Base-by-base conservation (phyloP, 2,797 vertebrate genomes). In the Parauchenoglanis punctatus region DNA sequence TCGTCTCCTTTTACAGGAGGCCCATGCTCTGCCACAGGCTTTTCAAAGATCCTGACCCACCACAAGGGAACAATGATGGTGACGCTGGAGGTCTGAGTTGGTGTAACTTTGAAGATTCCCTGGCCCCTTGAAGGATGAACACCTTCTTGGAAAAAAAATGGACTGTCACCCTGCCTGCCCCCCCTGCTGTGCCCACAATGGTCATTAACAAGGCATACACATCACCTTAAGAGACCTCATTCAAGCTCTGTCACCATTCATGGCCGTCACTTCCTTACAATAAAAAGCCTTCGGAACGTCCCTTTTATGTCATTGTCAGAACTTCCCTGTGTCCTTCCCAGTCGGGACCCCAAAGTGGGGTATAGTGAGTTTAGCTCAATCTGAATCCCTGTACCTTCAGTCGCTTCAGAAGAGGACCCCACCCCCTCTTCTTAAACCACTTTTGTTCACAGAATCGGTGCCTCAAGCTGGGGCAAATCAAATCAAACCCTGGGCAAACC, bases 291-390 rank as follows among this genome's bases (percentile, higher is more conserved):
- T 97, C 95, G 93, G 94, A 95, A 94, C 93, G 87, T 96, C 92
- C 92, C 95, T 97, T 97, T 98, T 94, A 97, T 97, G 95, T 95
- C 91, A 96, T 97, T 97, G 95, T 97, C 95, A 91, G 92, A 89
- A 93, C 91, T 91, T 94, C 93, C 95, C 95, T 94, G 93, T 92
- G 93, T 92, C 87, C 93, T 96, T 95, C 93, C 94, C 94, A 95
- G 94, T 94, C 93, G 91, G 94, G 93, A 92, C 92, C 93, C 94
- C 91, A 93, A 95, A 96, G 93, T 95, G 93, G 95, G 93, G 94
- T 94, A 76, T 78, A 61, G 75, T 63, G 73, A 63, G 25, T 75
- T 94, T 94, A 94, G 94, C 91, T 92, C 92, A 88, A 93, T 91
- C 90, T 87, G 93, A 91, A 92, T 91, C 93, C 90, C 73, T 96